A percentile compares a stretch with the other conserved stretches of the same genome.
phyloP scores from a whole-genome alignment of 1,140 invertebrate species.

The Melitaea cinxia region DNA sequence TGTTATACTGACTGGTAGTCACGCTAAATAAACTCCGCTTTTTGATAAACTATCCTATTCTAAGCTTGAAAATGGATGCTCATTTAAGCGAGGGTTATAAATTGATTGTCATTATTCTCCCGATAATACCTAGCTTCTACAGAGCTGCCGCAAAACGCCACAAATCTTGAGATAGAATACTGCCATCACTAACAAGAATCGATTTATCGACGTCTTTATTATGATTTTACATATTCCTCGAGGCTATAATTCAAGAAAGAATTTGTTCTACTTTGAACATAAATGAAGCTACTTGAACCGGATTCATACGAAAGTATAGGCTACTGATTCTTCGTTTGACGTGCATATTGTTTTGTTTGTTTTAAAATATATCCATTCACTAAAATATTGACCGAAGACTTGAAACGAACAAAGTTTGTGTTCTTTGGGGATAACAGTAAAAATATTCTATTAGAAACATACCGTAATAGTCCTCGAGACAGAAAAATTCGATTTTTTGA shows the following conservation, averaged over 20 bases:
- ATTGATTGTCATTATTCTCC: slow-evolving; percentile 48
- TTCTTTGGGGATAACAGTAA: no score
- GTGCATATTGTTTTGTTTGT: no score
- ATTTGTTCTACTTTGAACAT: slow-evolving; percentile 6
- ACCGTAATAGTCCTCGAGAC: no score
- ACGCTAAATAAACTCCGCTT: slow-evolving; percentile 14
- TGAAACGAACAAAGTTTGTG: no score
- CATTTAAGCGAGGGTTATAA: slow-evolving; percentile 40
- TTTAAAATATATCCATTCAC: no score
- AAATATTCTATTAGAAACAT: no score
- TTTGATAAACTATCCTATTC: slow-evolving; percentile 34
- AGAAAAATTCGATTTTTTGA: no score
- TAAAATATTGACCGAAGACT: no score
- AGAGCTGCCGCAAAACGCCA: slow-evolving; percentile 38
- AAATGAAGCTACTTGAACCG: background rate
- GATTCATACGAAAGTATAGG: background rate
- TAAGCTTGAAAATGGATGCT: slow-evolving; percentile 42
- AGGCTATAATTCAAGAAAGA: slow-evolving; percentile 5
- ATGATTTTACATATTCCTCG: slow-evolving; percentile 17
- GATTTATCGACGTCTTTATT: slow-evolving; percentile 34
- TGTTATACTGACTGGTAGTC: background rate
- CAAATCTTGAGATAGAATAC: slow-evolving; percentile 39
- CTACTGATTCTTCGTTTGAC: no score
- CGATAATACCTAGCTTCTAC: slow-evolving; percentile 40
- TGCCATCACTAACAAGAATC: slow-evolving; percentile 36